Conservation (phyloP, 2,113 vertebrate genomes). For the Actenoides hombroni region DNA sequence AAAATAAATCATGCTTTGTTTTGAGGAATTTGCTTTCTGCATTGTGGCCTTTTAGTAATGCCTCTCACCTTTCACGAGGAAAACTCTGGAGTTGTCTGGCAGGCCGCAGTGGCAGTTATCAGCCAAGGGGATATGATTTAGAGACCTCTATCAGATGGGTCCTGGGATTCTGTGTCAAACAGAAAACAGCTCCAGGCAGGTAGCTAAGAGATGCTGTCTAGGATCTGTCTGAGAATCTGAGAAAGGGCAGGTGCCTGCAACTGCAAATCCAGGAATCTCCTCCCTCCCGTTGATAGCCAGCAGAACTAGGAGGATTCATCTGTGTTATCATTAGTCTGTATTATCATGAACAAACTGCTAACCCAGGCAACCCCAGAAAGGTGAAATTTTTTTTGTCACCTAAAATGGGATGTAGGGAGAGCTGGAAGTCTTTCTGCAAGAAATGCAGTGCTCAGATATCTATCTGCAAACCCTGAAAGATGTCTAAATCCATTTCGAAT, state of each 20-base stretch:
- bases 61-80: neutral
- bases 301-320: neutral
- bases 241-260: neutral
- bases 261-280: neutral
- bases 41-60: neutral
- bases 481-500: neutral
- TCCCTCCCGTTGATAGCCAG: neutral
- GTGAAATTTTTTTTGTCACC: neutral
- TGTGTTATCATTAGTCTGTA: neutral
- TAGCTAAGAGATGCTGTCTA: neutral
- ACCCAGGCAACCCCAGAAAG: neutral
- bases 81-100: neutral
- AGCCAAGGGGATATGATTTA: slow-evolving; percentile 1
- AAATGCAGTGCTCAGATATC: neutral
- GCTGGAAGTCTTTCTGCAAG: neutral
- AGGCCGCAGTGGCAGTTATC: neutral
- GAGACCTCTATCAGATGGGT: neutral
- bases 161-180: neutral
- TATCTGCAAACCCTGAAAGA: neutral
- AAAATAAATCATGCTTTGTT: slow-evolving; percentile 6
- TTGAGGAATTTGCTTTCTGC: slow-evolving; percentile 25
- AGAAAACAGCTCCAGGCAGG: neutral
- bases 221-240: neutral
- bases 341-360: neutral
- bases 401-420: neutral